A percentile compares a stretch with the other conserved stretches of the same genome.
phyloP scores from a whole-genome alignment of 2,113 vertebrate species.

The Elaphurus davidianus region DNA sequence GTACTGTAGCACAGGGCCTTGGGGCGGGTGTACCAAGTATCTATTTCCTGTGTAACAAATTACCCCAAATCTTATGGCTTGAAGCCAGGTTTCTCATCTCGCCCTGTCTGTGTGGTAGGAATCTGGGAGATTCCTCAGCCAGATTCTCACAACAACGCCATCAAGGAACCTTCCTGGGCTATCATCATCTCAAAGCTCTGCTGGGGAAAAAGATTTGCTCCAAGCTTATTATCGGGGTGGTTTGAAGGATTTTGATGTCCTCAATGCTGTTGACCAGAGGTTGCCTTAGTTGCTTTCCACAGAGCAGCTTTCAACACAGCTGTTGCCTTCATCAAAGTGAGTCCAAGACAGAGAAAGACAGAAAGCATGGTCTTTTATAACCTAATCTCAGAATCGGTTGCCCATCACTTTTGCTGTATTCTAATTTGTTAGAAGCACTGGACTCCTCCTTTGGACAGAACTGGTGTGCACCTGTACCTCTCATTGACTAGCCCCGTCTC shows the following conservation, averaged over 20 bases:
- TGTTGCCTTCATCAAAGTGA: not conserved
- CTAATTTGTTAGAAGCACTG: not conserved
- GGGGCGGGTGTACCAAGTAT: not conserved
- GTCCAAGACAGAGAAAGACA: not conserved
- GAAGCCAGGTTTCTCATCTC: not conserved
- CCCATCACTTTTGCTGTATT: not conserved
- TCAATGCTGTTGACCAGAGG: not conserved
- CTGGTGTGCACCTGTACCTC: not conserved
- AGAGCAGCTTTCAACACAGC: not conserved
- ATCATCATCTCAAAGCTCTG: not conserved
- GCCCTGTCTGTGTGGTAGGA: not conserved
- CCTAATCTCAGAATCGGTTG: not conserved
- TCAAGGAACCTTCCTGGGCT: not conserved
- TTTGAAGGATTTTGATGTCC: not conserved
- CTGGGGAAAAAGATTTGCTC: not conserved
- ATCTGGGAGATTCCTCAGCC: not conserved
- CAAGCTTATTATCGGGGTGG: not conserved
- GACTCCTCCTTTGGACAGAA: not conserved
- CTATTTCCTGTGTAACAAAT: not conserved
- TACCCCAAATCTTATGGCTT: not conserved
- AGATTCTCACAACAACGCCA: not conserved
- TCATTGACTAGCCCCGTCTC: not conserved
- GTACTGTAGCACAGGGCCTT: not conserved
- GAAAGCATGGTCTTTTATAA: not conserved
- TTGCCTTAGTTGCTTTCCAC: not conserved